Evolutionary conservation across 2,888 invertebrate species (phyloP), one percentile per base, ranked within the genome.

Genomic region (Cremastinae sp.): DNA sequence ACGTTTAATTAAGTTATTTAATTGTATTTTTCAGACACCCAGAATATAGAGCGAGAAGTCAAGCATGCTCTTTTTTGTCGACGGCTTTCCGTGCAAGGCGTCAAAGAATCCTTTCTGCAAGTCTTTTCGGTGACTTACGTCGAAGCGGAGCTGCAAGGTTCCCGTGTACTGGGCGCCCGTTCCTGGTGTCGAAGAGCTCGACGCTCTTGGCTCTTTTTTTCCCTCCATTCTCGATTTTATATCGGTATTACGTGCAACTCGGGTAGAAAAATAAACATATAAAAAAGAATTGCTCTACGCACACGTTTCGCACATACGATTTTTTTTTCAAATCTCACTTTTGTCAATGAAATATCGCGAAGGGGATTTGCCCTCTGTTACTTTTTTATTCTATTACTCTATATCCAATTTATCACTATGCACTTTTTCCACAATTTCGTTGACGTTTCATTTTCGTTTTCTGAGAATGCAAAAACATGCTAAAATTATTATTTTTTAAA

Each of bases 131-230:
- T 73, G 79, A 82, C 90, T 90, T 84, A 90, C 90, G 78, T 89
- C 89, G 77, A 89, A 90, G 65, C 90, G 88, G 80, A 88, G 88
- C 77, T 90, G 90, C 61, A 90, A 83, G 22, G 90, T 89, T 55
- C 86, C 86, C 18, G 88, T 81, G 59, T 82, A 81, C 69, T 80
- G 80, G 55, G 83, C 49, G 39, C 56, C 47, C 12, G 66, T 39
- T 45, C 68, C 69, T 58, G 69, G 20, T 22, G 71, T 56, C 62
- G 75, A 66, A 61, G 84, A 81, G 62, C 80, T 78, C 56, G 78
- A 68, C 12, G 79, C 71, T 75, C 79, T 75, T 3, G 79, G 47
- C 61, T 75, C 66, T 51, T 81, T 82, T 58, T 83, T 81, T 62
- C 78, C 79, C 75, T 85, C 83, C 86, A 86, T 86, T 78, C 72